Conservation (phyloP, 2,113 vertebrate genomes). For the Pterocles orientalis region DNA sequence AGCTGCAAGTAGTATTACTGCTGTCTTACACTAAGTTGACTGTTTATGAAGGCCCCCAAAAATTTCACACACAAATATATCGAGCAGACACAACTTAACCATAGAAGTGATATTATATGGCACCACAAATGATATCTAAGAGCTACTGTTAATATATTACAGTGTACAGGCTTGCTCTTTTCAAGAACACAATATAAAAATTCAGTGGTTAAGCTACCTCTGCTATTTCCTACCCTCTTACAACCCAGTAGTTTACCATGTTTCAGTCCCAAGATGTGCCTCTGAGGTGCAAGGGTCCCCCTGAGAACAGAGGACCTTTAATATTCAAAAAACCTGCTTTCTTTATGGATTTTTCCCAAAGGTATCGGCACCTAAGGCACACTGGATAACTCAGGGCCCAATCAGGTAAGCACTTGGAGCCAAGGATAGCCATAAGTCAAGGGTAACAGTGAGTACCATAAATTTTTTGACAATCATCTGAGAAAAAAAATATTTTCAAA, state of each 20-base stretch:
- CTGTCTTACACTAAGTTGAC: neutral
- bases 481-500: neutral
- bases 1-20: neutral
- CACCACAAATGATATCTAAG: neutral
- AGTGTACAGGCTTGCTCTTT: neutral
- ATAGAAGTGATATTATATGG: neutral
- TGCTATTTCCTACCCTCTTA: neutral
- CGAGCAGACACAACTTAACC: neutral
- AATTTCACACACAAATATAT: neutral
- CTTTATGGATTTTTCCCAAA: neutral
- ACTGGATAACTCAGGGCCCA: neutral
- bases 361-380: neutral
- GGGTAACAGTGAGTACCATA: rapidly evolving
- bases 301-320: neutral
- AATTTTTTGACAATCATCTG: neutral
- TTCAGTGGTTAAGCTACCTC: neutral
- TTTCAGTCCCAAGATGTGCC: neutral
- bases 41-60: neutral
- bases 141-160: neutral
- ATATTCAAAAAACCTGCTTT: neutral
- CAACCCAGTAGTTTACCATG: neutral
- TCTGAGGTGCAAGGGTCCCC: neutral
- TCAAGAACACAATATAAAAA: neutral
- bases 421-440: rapidly evolving
- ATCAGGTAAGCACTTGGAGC: neutral